These are phyloP conservation scores for Melieria picta DNA, from an alignment of 2,888 invertebrate genomes.

Conservation along the genomic window DNA sequence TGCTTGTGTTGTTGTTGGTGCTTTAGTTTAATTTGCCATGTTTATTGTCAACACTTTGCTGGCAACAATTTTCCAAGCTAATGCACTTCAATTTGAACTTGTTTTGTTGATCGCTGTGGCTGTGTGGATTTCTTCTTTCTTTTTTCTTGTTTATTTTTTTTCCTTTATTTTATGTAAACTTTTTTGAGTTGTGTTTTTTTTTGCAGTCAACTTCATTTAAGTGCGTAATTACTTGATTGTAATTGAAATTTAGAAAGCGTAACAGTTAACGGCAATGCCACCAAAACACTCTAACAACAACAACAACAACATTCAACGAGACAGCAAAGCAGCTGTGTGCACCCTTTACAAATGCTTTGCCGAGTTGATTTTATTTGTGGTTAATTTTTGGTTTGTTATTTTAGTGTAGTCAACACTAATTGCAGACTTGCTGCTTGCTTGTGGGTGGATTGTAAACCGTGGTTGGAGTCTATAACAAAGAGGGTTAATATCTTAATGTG, in stretches of 20 bases:
- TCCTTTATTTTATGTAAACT: neutral
- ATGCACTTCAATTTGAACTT: neutral
- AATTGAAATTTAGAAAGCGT: constrained; percentile 14
- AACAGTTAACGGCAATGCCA: neutral
- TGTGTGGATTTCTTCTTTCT: neutral
- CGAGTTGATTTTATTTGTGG: too few relatives aligned
- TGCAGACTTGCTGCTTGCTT: too few relatives aligned
- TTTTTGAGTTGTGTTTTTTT: too few relatives aligned
- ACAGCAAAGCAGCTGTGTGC: neutral
- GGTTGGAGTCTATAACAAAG: too few relatives aligned
- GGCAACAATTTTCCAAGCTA: neutral
- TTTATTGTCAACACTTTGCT: neutral
- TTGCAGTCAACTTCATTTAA: neutral
- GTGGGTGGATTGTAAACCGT: too few relatives aligned
- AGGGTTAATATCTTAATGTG: too few relatives aligned
- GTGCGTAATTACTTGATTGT: constrained; percentile 5
- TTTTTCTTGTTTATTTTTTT: neutral
- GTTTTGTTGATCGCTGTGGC: too few relatives aligned
- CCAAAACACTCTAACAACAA: too few relatives aligned
- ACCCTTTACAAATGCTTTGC: neutral
- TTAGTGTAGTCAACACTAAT: too few relatives aligned
- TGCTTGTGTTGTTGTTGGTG: too few relatives aligned
- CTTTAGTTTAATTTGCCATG: too few relatives aligned
- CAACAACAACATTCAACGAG: neutral
- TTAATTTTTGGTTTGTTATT: too few relatives aligned